A percentile compares a stretch with the other conserved stretches of the same genome.
Evolutionary conservation across 2,888 invertebrate species (phyloP).

Genomic region (Apamea epomidion): DNA sequence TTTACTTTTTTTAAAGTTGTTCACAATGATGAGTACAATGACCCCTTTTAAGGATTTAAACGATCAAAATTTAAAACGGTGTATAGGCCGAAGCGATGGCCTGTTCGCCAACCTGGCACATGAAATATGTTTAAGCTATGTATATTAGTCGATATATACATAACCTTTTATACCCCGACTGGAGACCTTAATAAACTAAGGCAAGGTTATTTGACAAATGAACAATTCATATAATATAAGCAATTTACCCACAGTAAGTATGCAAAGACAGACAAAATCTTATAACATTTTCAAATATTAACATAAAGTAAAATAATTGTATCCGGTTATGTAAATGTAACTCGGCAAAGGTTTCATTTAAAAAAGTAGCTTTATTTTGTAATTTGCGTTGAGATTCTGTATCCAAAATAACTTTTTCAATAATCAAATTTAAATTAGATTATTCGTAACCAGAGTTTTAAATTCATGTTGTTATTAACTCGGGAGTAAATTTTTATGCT

Average conservation of each 20-base stretch:
- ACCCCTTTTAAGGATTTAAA: no score
- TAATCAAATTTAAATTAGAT: neutral
- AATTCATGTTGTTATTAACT: neutral
- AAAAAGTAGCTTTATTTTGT: neutral
- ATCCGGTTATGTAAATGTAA: neutral
- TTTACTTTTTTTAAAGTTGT: no score
- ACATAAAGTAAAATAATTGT: neutral
- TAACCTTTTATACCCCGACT: no score
- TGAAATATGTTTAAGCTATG: constrained; percentile 7
- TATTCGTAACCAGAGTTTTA: neutral
- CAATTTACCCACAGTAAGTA: neutral
- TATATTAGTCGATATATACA: neutral
- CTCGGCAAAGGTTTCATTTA: neutral
- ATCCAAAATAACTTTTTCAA: neutral
- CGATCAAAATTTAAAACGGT: no score
- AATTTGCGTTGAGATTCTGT: neutral
- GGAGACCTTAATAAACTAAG: no score
- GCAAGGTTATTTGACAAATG: no score
- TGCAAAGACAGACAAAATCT: no score
- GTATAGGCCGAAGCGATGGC: neutral
- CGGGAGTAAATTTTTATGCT: no score
- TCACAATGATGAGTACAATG: no score
- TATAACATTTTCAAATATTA: no score
- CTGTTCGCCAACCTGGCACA: neutral
- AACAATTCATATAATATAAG: no score